phyloP scores from a whole-genome alignment of 2,797 vertebrate genomes.

The Rhynchotus rufescens region DNA sequence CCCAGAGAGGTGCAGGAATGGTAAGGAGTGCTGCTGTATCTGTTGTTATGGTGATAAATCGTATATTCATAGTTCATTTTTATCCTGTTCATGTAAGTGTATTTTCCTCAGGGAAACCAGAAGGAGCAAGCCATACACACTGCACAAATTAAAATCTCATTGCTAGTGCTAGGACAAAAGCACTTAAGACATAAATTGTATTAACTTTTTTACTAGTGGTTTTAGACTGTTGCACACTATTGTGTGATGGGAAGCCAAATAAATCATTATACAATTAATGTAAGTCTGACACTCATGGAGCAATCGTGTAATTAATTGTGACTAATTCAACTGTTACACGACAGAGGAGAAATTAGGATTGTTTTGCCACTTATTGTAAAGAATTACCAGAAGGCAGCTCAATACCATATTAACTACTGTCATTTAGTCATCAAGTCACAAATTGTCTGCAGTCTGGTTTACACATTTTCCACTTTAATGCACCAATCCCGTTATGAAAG shows the following conservation, averaged over 20 bases:
- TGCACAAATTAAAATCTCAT: neutral
- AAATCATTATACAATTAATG: constrained; percentile 18
- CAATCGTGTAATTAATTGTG: constrained; percentile 35
- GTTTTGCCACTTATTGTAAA: constrained; percentile 38
- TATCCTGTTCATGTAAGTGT: accelerated
- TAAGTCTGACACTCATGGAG: neutral
- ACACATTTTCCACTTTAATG: neutral
- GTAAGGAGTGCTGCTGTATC: neutral
- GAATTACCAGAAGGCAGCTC: constrained; percentile 31
- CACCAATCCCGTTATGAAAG: neutral
- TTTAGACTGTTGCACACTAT: neutral
- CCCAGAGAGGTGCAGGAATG: no score
- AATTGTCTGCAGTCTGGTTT: neutral
- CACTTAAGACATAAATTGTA: neutral
- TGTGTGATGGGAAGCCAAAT: neutral
- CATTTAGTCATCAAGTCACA: constrained; percentile 33
- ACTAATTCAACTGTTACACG: constrained; percentile 35
- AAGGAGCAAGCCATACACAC: accelerated
- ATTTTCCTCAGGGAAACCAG: neutral
- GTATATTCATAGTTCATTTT: accelerated
- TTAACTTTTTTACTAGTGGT: neutral
- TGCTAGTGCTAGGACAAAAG: neutral
- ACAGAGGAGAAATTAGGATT: constrained; percentile 36
- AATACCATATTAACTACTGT: constrained; percentile 37
- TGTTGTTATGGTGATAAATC: neutral